A percentile compares a stretch with the other conserved stretches of the same genome.
These are phyloP conservation scores for Anthonomus grandis DNA, from an alignment of 1,140 invertebrate species.

Conservation along the genomic window DNA sequence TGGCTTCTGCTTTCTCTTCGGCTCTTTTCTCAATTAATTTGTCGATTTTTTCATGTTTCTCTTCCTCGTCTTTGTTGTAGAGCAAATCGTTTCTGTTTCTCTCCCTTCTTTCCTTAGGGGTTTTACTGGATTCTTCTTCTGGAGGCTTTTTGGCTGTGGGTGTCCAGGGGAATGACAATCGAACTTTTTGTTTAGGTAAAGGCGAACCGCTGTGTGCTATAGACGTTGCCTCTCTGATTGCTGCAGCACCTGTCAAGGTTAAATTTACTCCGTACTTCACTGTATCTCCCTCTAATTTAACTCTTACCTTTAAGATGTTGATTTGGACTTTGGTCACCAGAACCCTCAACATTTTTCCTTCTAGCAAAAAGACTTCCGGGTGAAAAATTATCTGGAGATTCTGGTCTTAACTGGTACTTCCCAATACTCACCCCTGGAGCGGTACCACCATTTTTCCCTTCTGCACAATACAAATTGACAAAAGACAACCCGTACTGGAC, in stretches of 20 bases:
- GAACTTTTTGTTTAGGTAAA: constrained; percentile 29
- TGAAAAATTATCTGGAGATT: constrained; percentile 52
- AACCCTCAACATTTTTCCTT: constrained; percentile 39
- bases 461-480: constrained; percentile 59
- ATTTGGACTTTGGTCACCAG: background rate
- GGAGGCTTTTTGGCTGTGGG: background rate
- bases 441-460: constrained; percentile 16
- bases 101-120: constrained; percentile 8
- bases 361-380: constrained; percentile 56
- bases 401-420: constrained; percentile 60
- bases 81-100: constrained; percentile 51
- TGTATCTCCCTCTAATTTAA: no score
- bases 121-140: constrained; percentile 1
- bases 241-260: constrained; percentile 45
- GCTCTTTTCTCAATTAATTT: constrained; percentile 52
- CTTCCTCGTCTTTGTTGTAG: constrained; percentile 54
- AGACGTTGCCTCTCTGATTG: constrained; percentile 42
- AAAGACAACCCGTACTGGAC: constrained; percentile 77
- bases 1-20: constrained; percentile 38
- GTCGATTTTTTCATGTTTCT: constrained; percentile 53
- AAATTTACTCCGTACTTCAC: no score
- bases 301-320: constrained; percentile 36
- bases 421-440: constrained; percentile 48
- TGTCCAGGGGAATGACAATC: constrained; percentile 18
- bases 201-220: constrained; percentile 24